A percentile compares a stretch with the other conserved stretches of the same genome.
phyloP scores from a whole-genome alignment of 1,140 invertebrate genomes.

The Melitaea cinxia region DNA sequence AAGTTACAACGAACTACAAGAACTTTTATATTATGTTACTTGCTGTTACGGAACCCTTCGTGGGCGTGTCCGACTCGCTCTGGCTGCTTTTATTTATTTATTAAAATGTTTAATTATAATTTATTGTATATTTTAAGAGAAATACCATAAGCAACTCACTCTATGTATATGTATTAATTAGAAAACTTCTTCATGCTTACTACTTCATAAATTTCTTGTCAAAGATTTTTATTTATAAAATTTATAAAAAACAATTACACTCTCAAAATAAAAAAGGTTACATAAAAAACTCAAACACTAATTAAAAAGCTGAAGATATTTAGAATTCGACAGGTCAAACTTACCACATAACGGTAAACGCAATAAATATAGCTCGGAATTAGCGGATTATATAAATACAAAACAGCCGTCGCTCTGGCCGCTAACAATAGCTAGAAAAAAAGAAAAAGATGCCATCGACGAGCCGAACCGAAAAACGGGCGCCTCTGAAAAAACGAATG shows the following conservation, averaged over 20 bases:
- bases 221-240: not conserved
- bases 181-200: not conserved
- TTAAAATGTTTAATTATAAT: too few species aligned
- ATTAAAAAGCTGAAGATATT: not conserved
- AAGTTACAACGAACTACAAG: too few species aligned
- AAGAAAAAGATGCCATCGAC: slow-evolving; percentile 29
- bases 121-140: too few species aligned
- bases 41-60: too few species aligned
- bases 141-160: not conserved
- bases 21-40: too few species aligned
- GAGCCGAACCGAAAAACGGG: slow-evolving; percentile 51
- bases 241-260: not conserved
- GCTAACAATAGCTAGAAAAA: slow-evolving; percentile 42
- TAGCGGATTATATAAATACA: slow-evolving; percentile 53
- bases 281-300: not conserved
- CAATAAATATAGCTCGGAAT: slow-evolving; percentile 35
- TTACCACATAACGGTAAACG: slow-evolving; percentile 41
- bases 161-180: too few species aligned
- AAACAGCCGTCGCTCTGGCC: slow-evolving; percentile 41
- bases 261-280: not conserved
- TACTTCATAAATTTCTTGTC: not conserved
- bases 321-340: slow-evolving; percentile 2
- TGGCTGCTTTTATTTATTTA: too few species aligned
- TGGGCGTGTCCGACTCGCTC: too few species aligned
- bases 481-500: slow-evolving; percentile 45